Evolutionary conservation across 2,797 vertebrate genomes (phyloP).

Genomic region (Macropus fuliginosus): DNA sequence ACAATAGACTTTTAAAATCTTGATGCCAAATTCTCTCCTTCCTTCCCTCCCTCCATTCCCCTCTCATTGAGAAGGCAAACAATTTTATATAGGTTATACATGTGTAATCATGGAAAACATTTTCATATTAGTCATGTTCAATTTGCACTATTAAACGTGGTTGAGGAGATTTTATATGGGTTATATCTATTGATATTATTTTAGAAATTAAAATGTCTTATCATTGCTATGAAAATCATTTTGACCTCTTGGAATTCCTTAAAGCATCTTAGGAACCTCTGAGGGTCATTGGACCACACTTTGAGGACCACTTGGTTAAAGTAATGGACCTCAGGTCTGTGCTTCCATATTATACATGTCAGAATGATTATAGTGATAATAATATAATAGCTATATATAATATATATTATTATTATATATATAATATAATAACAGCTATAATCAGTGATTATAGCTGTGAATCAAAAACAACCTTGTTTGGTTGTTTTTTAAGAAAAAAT

Average conservation of each 20-base stretch:
- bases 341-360: rapidly evolving
- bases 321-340: rapidly evolving
- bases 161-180: background rate
- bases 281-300: background rate
- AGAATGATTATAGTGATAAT: too few species aligned
- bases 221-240: background rate
- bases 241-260: background rate
- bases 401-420: too few species aligned
- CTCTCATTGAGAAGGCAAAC: background rate
- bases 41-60: background rate
- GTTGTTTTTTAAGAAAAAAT: background rate
- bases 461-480: background rate
- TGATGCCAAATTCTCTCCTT: background rate
- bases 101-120: background rate
- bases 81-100: background rate
- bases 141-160: background rate
- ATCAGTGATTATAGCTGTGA: background rate
- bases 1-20: background rate
- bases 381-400: too few species aligned
- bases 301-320: background rate
- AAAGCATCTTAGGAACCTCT: background rate
- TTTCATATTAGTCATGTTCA: background rate
- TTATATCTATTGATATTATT: background rate
- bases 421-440: background rate
- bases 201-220: background rate